Conservation (phyloP, 2,113 vertebrate species). For the Lagopus muta region DNA sequence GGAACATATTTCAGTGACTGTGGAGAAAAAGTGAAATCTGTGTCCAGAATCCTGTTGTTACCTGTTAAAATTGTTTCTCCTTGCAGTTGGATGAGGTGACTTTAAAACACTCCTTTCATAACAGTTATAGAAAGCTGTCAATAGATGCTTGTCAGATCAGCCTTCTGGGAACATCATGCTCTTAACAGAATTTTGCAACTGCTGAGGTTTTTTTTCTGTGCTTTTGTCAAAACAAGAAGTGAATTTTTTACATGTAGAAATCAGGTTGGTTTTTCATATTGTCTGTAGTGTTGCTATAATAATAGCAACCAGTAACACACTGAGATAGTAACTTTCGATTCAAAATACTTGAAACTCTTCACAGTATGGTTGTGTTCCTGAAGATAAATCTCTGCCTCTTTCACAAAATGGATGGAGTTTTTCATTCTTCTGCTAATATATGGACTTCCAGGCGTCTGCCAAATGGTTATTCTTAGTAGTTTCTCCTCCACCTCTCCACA, state of each 20-base stretch:
- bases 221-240: neutral
- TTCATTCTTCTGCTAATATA: neutral
- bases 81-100: neutral
- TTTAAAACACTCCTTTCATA: neutral
- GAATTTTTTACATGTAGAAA: neutral
- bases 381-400: neutral
- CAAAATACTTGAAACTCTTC: neutral
- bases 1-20: neutral
- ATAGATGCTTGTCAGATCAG: neutral
- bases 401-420: rapidly evolving
- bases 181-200: neutral
- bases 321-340: neutral
- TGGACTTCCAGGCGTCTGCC: neutral
- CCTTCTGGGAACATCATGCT: neutral
- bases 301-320: neutral
- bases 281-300: neutral
- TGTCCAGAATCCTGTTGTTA: neutral
- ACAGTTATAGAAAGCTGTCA: constrained; percentile 1
- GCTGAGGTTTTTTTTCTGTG: neutral
- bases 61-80: neutral
- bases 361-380: neutral
- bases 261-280: neutral
- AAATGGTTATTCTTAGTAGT: neutral
- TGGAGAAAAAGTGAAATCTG: neutral
- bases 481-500: neutral